Base-by-base conservation (phyloP, 2,888 invertebrate species). In the Criorhina ranunculi region DNA sequence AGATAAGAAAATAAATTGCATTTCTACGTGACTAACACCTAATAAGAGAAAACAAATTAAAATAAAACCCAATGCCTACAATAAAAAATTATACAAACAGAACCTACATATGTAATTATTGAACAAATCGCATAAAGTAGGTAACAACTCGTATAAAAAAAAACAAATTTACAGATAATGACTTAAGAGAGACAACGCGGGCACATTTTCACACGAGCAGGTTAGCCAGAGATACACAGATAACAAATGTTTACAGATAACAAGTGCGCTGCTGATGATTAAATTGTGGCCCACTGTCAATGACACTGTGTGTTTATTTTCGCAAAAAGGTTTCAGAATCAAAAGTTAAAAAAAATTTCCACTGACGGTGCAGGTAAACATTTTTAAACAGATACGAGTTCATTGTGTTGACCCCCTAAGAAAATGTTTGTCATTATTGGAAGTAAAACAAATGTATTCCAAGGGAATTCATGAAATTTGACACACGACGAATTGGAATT, bases 71-170 rank as follows among this genome's bases (percentile, higher is more conserved):
- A 33, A 1, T 24, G 5, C n/a, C n/a, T n/a, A 51, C 29, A 51
- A 6, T n/a, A 17, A 67, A 64, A 53, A 67, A 53, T 53, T 44
- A 49, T 40, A 35, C 29, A 49, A 49, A 72, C 46, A 55, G 17
- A 72, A 60, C 40, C 59, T 24, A n/a, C n/a, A n/a, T n/a, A n/a
- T n/a, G n/a, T n/a, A 37, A 49, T 59, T 70, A 60, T 49, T 40
- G 59, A 59, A 51, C 49, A 51, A 72, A 51, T 60, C 31, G 42
- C 12, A 37, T n/a, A 17, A 42, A 17, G 35, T 51, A 40, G n/a
- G n/a, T n/a, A n/a, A n/a, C n/a, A n/a, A n/a, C n/a, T n/a, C n/a
- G n/a, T n/a, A n/a, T n/a, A n/a, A n/a, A n/a, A n/a, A n/a, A n/a
- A n/a, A 33, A 66, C n/a, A 24, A 51, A 53, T 29, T 42, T 42